Conservation (phyloP, 2,113 vertebrate genomes). For the Actenoides lindsayi region DNA sequence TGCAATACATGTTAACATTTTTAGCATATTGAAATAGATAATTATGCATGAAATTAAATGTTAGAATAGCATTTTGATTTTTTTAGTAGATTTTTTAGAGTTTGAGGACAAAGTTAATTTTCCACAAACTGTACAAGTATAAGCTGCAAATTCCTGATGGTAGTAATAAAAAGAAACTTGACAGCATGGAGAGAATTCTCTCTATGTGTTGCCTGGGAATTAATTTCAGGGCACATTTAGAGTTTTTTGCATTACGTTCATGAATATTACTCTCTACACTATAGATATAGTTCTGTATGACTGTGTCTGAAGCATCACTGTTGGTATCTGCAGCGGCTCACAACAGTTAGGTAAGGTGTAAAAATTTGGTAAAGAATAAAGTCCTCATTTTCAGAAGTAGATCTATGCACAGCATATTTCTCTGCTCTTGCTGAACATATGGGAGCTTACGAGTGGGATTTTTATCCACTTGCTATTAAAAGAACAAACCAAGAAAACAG, state of each 20-base stretch:
- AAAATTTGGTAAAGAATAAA: neutral
- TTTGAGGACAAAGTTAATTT: neutral
- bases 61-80: neutral
- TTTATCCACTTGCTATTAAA: constrained; percentile 32
- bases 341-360: neutral
- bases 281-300: neutral
- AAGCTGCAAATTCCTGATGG: neutral
- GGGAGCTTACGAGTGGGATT: neutral
- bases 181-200: neutral
- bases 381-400: neutral
- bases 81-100: neutral
- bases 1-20: neutral
- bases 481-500: constrained; percentile 15
- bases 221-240: neutral
- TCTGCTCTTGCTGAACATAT: neutral
- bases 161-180: neutral
- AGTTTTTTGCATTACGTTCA: neutral
- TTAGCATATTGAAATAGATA: neutral
- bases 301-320: neutral
- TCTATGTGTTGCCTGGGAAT: neutral
- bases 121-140: neutral
- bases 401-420: neutral
- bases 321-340: neutral
- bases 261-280: neutral
- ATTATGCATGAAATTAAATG: neutral